Evolutionary conservation across 2,113 vertebrate genomes (phyloP).

Genomic region (Malurus alboscapulatus): DNA sequence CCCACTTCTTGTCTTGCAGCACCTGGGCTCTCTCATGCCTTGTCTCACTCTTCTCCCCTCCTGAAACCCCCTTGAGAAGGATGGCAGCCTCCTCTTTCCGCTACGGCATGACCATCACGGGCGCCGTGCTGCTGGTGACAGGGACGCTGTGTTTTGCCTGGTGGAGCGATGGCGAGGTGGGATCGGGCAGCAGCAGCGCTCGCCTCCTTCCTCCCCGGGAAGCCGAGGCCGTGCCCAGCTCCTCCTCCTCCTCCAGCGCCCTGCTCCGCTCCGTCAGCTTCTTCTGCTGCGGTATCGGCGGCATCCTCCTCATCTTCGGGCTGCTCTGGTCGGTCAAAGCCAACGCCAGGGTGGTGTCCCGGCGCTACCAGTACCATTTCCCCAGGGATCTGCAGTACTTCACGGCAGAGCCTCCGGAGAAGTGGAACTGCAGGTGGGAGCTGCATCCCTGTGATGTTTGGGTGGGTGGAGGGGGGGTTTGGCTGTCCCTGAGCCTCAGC

Average conservation of each 20-base stretch:
- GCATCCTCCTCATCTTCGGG: constrained; percentile 72
- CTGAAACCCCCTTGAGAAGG: background rate
- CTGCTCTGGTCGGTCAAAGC: constrained; percentile 72
- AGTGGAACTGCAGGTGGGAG: constrained; percentile 70
- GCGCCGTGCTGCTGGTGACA: constrained; percentile 62
- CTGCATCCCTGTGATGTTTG: accelerated
- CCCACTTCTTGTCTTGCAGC: background rate
- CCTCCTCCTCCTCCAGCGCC: constrained; percentile 32
- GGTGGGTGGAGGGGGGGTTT: background rate
- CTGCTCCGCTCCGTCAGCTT: constrained; percentile 71
- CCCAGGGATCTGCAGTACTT: constrained; percentile 72
- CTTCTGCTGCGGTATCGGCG: constrained; percentile 67
- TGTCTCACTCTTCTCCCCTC: background rate
- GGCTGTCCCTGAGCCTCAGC: accelerated
- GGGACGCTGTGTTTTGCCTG: constrained; percentile 74
- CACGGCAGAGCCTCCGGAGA: constrained; percentile 58
- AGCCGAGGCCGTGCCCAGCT: background rate
- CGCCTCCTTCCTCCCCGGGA: background rate
- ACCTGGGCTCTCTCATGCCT: background rate
- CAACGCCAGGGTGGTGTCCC: constrained; percentile 46
- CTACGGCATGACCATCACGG: constrained; percentile 55
- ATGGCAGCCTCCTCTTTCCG: constrained; percentile 48
- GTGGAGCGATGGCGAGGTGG: constrained; percentile 68
- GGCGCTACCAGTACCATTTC: constrained; percentile 64
- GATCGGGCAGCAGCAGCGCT: background rate